These are phyloP conservation scores for Cephonodes hylas DNA, from an alignment of 2,888 invertebrate genomes.

Conservation along the genomic window DNA sequence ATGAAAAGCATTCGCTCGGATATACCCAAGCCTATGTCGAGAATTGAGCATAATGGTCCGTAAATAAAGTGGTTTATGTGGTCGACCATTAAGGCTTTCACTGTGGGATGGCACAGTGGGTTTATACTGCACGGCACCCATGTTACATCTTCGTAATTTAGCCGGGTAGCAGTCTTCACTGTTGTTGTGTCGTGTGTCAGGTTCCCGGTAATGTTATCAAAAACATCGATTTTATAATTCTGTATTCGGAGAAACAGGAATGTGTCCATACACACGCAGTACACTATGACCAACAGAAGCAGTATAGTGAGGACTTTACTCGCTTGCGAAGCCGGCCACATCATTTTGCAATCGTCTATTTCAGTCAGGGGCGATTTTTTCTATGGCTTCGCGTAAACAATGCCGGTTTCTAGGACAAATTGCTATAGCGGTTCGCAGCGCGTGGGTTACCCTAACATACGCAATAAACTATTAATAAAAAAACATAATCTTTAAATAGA, in stretches of 20 bases:
- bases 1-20: constrained; percentile 82
- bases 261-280: constrained; percentile 87
- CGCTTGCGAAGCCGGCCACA: constrained; percentile 87
- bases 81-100: constrained; percentile 91
- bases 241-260: constrained; percentile 86
- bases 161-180: constrained; percentile 31
- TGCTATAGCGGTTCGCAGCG: not conserved
- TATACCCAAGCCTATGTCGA: constrained; percentile 85
- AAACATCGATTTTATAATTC: constrained; percentile 82
- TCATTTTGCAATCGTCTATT: constrained; percentile 66
- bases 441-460: not conserved
- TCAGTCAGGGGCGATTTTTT: not conserved
- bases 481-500: constrained; percentile 9
- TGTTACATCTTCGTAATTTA: constrained; percentile 74
- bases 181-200: constrained; percentile 51
- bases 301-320: constrained; percentile 84
- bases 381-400: constrained; percentile 11
- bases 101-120: constrained; percentile 89
- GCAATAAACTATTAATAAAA: constrained; percentile 5
- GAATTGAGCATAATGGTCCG: constrained; percentile 87
- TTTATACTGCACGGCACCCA: constrained; percentile 87
- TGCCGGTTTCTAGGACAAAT: not conserved
- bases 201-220: constrained; percentile 39
- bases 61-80: constrained; percentile 92
- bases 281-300: constrained; percentile 80